Evolutionary conservation across 2,113 vertebrate species (phyloP), one percentile per base, ranked within the genome.

Genomic region (Hemiprocne comata): DNA sequence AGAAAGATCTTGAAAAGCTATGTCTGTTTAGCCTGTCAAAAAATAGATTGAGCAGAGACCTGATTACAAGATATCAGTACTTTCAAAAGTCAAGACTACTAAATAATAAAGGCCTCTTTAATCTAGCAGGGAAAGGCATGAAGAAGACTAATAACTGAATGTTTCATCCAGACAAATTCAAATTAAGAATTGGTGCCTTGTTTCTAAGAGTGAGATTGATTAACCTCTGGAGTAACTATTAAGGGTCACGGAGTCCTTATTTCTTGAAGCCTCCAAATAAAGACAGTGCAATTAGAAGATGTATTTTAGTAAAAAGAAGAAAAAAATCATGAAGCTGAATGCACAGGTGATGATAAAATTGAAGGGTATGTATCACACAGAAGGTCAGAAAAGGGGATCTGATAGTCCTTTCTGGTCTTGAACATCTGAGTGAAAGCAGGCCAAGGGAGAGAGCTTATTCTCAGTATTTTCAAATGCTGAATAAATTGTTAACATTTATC

Each of bases 401-500:
- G 38, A 58, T 76, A 87, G 78, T 46, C 14, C 21, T 82, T 95
- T 73, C 58, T 90, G 24, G 3, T 58, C 46, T 83, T 89, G 78
- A 79, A 65, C 1, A 2, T 46, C 61, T 77, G 40, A 88, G 54
- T 61, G 21, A 64, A 91, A 87, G 60, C 40, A 80, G 34, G 77
- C 5, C 36, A 38, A 67, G 13, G 28, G 11, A 84, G 61, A 81
- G 19, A 58, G 5, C 25, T 80, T 85, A 69, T 75, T 93, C 23
- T 58, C 71, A 74, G 70, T 61, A 15, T 85, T 53, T 84, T 93
- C 29, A 92, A 74, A 78, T 2, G 6, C 74, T 86, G 86, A 61
- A 62, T 79, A 92, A 87, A 40, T 89, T 81, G 78, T 77, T 93
- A 81, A 79, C 87, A 78, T 95, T 90, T 93, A 85, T 92, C 70